Base-by-base conservation (phyloP, 2,113 vertebrate genomes). In the Tychaedon coryphoeus region DNA sequence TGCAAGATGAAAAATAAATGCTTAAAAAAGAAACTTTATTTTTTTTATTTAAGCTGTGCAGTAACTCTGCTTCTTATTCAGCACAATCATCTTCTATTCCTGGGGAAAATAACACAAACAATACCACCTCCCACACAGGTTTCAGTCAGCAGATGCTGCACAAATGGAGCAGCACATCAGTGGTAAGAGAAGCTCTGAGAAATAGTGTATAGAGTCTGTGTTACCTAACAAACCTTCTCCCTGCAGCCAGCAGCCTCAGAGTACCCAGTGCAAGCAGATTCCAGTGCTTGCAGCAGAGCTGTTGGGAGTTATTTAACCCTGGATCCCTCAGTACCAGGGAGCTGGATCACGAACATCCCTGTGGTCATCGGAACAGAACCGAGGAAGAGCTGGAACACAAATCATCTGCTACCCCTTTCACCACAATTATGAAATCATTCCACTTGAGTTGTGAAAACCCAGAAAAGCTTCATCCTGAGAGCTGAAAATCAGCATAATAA, bases 291-390 rank as follows among this genome's bases (percentile, higher is more conserved):
- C 71, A 91, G 60, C 43, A 51, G 51, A 1, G 1, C 4, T 51
- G 14, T 0, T 53, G 45, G 51, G 28, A 62, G 43, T 5, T 12
- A 18, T 64, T 90, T 70, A 86, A 85, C 70, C 29, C 81, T 5
- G 0, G 19, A 23, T 6, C 45, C n/a, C 0, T 69, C 34, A 3
- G 3, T 12, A 7, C 28, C 36, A 2, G 23, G 25, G 6, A 84
- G 57, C 10, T 3, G 3, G 20, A 56, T 31, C 81, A 47, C 1
- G 3, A 58, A 34, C 14, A 23, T 76, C n/a, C 48, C 28, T 0
- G 0, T 0, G 2, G 43, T 0, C 1, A 80, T 4, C 0, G 0
- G 18, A 76, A 60, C 8, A 12, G 58, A n/a, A 50, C 29, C 51
- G 26, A 50, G 57, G 64, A 43, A 87, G 33, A 57, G 47, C 38